Conservation (phyloP, 2,797 vertebrate species). For the Gadopsis bispinosus region DNA sequence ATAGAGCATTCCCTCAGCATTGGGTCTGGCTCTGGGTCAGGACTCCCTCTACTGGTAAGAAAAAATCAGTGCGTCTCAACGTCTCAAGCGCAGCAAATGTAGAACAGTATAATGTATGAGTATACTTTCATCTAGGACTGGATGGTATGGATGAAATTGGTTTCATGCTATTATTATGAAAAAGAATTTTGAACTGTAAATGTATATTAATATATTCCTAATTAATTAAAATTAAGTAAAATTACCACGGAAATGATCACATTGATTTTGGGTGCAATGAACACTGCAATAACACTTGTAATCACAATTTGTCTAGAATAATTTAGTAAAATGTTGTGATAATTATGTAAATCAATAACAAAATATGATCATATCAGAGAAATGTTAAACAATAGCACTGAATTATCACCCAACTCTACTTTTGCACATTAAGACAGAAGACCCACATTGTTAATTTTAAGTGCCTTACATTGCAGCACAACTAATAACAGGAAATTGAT, state of each 20-base stretch:
- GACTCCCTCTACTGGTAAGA: conserved; percentile 97
- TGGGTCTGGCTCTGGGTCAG: conserved; percentile 95
- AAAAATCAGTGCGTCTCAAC: not conserved
- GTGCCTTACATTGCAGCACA: not conserved
- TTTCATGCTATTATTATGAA: not conserved
- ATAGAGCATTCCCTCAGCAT: conserved; percentile 94
- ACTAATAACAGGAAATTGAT: not conserved
- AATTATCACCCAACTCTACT: not conserved
- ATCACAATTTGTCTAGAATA: not conserved
- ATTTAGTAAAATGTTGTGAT: no score
- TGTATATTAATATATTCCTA: not conserved
- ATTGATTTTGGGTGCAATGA: not conserved
- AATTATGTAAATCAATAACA: not conserved
- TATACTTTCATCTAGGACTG: not conserved
- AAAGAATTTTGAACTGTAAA: not conserved
- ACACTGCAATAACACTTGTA: not conserved
- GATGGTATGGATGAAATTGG: not conserved
- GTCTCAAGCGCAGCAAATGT: not conserved
- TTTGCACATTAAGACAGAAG: not conserved
- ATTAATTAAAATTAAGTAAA: not conserved
- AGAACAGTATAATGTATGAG: no score
- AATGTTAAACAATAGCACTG: not conserved
- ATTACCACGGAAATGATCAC: not conserved
- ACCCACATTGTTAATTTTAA: not conserved
- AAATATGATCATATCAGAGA: not conserved